Conservation (phyloP, 2,797 vertebrate species). For the Acropternis orthonyx region DNA sequence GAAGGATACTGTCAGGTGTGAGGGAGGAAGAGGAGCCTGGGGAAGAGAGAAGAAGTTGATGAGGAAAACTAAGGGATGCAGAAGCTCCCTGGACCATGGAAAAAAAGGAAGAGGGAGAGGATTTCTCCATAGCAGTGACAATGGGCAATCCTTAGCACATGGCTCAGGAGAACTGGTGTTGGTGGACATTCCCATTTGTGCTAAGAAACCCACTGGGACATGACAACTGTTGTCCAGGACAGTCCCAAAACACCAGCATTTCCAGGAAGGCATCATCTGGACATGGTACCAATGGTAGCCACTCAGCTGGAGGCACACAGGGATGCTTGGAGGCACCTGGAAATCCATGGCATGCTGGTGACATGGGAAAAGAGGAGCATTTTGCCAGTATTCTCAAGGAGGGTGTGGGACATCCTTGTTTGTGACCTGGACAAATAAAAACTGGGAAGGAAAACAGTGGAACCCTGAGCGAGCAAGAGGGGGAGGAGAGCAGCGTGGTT, state of each 20-base stretch:
- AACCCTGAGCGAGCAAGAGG: neutral
- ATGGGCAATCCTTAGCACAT: accelerated
- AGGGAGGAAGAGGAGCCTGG: neutral
- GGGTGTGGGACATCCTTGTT: accelerated
- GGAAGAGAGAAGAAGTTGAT: no score
- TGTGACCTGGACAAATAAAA: neutral
- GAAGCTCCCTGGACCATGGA: neutral
- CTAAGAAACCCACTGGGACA: neutral
- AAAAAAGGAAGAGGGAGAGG: neutral
- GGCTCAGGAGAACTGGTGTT: neutral
- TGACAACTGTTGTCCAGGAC: neutral
- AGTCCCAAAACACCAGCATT: neutral
- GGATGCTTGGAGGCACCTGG: neutral
- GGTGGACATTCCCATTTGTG: neutral
- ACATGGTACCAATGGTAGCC: accelerated
- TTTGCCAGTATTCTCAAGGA: neutral
- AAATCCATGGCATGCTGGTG: neutral
- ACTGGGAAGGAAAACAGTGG: neutral
- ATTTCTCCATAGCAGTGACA: neutral
- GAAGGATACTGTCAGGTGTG: accelerated
- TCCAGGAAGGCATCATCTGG: neutral
- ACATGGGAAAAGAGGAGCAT: accelerated
- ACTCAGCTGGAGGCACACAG: neutral
- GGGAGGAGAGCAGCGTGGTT: accelerated
- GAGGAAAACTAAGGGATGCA: neutral